phyloP scores from a whole-genome alignment of 2,888 invertebrate species.

The Apodemia mormo region DNA sequence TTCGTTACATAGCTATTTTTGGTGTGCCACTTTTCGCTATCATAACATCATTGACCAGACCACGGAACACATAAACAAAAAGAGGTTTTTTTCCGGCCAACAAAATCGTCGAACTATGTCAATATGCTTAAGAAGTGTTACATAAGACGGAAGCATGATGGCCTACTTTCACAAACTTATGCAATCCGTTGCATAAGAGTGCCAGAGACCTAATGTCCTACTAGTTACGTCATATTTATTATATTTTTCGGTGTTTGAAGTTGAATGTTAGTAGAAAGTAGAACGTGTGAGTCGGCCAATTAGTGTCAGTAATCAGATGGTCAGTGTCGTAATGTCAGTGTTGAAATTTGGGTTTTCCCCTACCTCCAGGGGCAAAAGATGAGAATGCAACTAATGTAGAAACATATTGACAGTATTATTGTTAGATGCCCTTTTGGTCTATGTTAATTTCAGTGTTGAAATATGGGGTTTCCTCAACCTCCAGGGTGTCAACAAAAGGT shows the following conservation, averaged over 20 bases:
- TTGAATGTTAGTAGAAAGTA: constrained; percentile 74
- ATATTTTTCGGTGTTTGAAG: constrained; percentile 60
- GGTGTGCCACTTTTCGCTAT: background rate
- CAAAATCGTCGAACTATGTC: constrained; percentile 49
- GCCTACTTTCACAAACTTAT: constrained; percentile 74
- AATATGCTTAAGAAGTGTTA: constrained; percentile 55
- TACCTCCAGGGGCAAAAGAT: background rate
- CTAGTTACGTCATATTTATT: constrained; percentile 63
- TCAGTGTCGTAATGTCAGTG: constrained; percentile 17
- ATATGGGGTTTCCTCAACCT: constrained; percentile 1
- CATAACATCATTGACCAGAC: constrained; percentile 24
- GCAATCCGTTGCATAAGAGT: constrained; percentile 67
- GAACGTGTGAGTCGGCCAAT: constrained; percentile 60
- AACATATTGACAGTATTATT: background rate
- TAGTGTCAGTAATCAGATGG: constrained; percentile 17
- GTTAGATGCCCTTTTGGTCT: background rate
- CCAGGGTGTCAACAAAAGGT: background rate
- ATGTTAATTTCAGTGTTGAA: constrained; percentile 1
- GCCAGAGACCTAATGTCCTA: constrained; percentile 77
- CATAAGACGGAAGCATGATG: constrained; percentile 71
- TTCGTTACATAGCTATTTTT: background rate
- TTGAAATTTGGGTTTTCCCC: constrained; percentile 14
- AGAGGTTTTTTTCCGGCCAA: constrained; percentile 12
- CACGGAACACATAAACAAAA: constrained; percentile 18
- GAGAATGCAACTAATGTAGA: background rate